Evolutionary conservation across 2,113 vertebrate genomes (phyloP).

Genomic region (Dicaeum eximium): DNA sequence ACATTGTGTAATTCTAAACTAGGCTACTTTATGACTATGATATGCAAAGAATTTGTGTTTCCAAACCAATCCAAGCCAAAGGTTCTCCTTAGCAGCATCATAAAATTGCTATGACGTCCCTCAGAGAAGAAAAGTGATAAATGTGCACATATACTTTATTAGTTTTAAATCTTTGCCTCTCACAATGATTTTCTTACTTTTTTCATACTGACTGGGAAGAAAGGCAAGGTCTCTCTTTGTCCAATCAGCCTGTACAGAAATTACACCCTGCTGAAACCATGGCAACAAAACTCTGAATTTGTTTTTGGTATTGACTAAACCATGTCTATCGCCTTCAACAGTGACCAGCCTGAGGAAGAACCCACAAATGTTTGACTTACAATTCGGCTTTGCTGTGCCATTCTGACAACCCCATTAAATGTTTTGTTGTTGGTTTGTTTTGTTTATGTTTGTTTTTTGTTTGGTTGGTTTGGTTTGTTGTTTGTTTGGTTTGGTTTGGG

Average conservation of each 20-base stretch:
- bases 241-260: not conserved
- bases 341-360: not conserved
- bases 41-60: conserved; percentile 56
- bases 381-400: not conserved
- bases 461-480: not conserved
- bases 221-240: not conserved
- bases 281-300: not conserved
- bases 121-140: not conserved
- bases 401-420: not conserved
- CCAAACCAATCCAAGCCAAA: conserved; percentile 35
- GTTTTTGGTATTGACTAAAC: not conserved
- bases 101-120: conserved; percentile 20
- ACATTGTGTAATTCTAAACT: conserved; percentile 27
- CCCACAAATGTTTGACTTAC: not conserved
- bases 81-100: conserved; percentile 17
- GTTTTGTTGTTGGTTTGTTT: not conserved
- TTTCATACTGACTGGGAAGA: not conserved
- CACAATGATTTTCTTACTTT: not conserved
- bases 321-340: not conserved
- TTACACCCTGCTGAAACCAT: not conserved
- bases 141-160: not conserved
- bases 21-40: conserved; percentile 32
- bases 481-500: no score
- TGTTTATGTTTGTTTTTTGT: not conserved
- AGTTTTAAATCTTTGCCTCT: not conserved